These are phyloP conservation scores for Ahaetulla prasina DNA, from an alignment of 2,113 vertebrate species.

Conservation along the genomic window DNA sequence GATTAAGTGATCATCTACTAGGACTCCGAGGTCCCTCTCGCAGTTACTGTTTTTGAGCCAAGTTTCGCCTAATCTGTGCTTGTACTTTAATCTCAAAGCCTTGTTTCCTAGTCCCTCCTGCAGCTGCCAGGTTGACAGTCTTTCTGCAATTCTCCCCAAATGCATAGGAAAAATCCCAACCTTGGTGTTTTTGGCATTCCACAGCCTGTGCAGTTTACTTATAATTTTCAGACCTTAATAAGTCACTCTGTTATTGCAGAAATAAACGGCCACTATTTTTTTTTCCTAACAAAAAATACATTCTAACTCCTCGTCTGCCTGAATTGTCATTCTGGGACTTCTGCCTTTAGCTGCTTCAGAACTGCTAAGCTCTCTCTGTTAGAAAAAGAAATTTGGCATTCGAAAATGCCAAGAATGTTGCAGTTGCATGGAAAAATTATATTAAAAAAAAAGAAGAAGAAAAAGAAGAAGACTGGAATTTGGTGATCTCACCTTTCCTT, in stretches of 20 bases:
- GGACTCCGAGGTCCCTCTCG: no score
- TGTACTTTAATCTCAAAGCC: not conserved
- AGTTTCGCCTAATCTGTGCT: no score
- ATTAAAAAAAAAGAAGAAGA: not conserved
- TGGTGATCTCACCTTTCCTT: not conserved
- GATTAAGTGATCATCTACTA: no score
- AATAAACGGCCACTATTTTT: not conserved
- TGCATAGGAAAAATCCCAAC: not conserved
- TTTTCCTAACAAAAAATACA: not conserved
- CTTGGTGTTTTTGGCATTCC: not conserved
- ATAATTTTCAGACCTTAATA: not conserved
- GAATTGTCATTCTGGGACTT: not conserved
- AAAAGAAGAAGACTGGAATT: not conserved
- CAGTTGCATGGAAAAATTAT: not conserved
- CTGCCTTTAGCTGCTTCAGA: not conserved
- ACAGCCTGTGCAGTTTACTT: not conserved
- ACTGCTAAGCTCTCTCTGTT: not conserved
- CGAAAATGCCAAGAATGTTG: not conserved
- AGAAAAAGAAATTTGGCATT: not conserved
- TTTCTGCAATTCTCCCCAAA: not conserved
- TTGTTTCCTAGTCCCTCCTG: not conserved
- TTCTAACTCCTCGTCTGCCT: not conserved
- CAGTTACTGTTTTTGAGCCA: no score
- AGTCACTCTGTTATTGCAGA: not conserved
- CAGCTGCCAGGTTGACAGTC: not conserved